Conservation (phyloP, 37 sponge, comb jelly and placozoan species). For the Tethya wilhelma region DNA sequence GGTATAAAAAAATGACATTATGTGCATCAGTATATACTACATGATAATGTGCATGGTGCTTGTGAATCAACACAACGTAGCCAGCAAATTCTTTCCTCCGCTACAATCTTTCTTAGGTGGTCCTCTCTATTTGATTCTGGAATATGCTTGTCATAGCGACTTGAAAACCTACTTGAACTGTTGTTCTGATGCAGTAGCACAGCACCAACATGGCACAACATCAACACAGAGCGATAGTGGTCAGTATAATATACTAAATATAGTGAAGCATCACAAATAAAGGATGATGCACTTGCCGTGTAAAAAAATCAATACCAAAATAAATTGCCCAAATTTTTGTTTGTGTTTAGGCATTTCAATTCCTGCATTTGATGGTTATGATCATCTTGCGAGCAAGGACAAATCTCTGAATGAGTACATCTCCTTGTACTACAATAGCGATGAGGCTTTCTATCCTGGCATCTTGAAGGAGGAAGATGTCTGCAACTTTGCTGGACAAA, state of each 20-base stretch:
- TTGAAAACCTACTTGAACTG: constrained; percentile 49
- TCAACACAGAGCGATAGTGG: too few species aligned
- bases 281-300: too few species aligned
- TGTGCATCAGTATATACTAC: background rate
- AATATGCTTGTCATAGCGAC: constrained; percentile 65
- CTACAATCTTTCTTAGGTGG: constrained; percentile 3
- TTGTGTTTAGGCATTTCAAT: too few species aligned
- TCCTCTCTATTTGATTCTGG: constrained; percentile 58
- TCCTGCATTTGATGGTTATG: constrained; percentile 19
- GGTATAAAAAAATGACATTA: too few species aligned
- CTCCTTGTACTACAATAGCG: too few species aligned
- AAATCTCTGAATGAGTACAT: too few species aligned
- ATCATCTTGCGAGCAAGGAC: background rate
- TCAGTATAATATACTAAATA: too few species aligned
- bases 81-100: background rate
- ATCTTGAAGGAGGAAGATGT: constrained; percentile 65
- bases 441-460: constrained; percentile 50
- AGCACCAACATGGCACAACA: too few species aligned
- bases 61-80: background rate
- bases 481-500: constrained; percentile 80
- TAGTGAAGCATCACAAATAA: too few species aligned
- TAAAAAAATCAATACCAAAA: too few species aligned
- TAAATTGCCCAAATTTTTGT: too few species aligned
- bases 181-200: too few species aligned
- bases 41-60: background rate